Evolutionary conservation across 2,888 invertebrate genomes (phyloP).

Genomic region (Baronia brevicornis): DNA sequence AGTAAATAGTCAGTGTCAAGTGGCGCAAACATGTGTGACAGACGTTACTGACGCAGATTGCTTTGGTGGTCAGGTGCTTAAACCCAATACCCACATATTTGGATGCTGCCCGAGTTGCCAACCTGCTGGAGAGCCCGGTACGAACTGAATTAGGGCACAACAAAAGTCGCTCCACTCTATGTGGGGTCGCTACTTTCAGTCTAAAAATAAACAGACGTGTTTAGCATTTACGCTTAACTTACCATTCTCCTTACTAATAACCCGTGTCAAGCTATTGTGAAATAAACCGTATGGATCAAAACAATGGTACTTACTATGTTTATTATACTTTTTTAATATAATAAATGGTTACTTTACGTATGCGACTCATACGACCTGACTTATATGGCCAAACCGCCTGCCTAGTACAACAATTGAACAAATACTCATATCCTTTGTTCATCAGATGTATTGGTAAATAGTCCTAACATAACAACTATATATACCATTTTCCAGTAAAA

Average conservation of each 20-base stretch:
- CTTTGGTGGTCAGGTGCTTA: conserved; percentile 29
- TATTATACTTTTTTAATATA: neutral
- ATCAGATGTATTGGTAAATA: too few relatives aligned
- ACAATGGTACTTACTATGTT: too few relatives aligned
- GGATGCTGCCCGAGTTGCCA: conserved; percentile 66
- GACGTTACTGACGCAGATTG: conserved; percentile 46
- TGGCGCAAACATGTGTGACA: conserved; percentile 50
- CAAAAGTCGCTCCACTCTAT: conserved; percentile 13
- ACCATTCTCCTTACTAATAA: conserved; percentile 2
- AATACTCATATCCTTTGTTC: too few relatives aligned
- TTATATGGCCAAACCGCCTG: too few relatives aligned
- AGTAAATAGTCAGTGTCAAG: conserved; percentile 34
- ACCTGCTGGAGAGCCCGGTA: conserved; percentile 23
- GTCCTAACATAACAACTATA: too few relatives aligned
- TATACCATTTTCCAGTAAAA: too few relatives aligned
- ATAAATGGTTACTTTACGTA: too few relatives aligned
- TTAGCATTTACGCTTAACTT: conserved; percentile 9
- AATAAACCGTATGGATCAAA: too few relatives aligned
- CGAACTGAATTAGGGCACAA: conserved; percentile 10
- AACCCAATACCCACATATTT: conserved; percentile 37
- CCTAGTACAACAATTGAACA: too few relatives aligned
- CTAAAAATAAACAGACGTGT: conserved; percentile 12
- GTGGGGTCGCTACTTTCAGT: conserved; percentile 11
- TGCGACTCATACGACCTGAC: too few relatives aligned
- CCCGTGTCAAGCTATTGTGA: conserved; percentile 1